Percentiles rank a stretch among this genome's conserved stretches.
These are phyloP conservation scores for Apamea sordens DNA, from an alignment of 2,888 invertebrate species.

Conservation along the genomic window DNA sequence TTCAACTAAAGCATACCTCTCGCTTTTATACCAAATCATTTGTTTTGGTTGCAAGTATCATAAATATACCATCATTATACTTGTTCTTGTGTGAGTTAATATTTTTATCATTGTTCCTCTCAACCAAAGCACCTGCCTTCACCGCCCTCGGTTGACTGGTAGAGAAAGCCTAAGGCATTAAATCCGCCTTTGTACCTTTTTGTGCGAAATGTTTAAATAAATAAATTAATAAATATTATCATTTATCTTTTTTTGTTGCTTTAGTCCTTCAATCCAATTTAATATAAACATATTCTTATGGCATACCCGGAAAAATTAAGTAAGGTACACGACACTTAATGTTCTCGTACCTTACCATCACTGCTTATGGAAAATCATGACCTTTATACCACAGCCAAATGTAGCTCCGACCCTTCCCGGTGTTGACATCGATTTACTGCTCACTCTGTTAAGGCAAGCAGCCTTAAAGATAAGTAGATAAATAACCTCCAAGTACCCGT, in stretches of 20 bases:
- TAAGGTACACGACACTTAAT: background rate
- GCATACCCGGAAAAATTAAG: background rate
- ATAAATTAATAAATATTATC: too few relatives aligned
- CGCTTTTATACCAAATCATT: background rate
- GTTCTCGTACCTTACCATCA: background rate
- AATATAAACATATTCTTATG: background rate
- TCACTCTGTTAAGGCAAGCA: constrained; percentile 52
- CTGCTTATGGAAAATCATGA: constrained; percentile 38
- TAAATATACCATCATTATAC: too few relatives aligned
- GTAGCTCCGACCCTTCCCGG: constrained; percentile 43
- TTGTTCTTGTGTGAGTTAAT: too few relatives aligned
- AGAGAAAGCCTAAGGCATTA: too few relatives aligned
- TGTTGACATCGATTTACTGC: constrained; percentile 50
- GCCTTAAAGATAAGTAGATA: constrained; percentile 54
- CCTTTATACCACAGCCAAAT: constrained; percentile 43
- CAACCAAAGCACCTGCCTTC: too few relatives aligned
- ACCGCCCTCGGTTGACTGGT: too few relatives aligned
- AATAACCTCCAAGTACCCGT: constrained; percentile 58
- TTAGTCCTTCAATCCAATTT: background rate
- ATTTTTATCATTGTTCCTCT: too few relatives aligned
- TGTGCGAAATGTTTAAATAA: too few relatives aligned
- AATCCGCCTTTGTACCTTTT: too few relatives aligned
- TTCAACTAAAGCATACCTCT: background rate
- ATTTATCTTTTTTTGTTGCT: background rate
- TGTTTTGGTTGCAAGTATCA: too few relatives aligned